Conservation (phyloP, 1,140 invertebrate species). For the Amphibalanus amphitrite region DNA sequence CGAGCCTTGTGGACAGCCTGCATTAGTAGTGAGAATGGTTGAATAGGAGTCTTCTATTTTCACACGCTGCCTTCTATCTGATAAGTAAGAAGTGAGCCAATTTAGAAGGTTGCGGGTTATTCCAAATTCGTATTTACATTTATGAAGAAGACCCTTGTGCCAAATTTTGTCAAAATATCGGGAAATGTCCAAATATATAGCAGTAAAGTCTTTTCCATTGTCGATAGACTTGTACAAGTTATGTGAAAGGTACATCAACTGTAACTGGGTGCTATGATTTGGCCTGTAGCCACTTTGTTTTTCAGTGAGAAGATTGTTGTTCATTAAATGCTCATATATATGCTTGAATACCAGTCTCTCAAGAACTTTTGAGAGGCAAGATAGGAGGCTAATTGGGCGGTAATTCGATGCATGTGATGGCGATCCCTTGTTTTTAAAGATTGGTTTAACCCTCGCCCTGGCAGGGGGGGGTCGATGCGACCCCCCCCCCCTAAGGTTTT, state of each 20-base stretch:
- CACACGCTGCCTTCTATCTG: neutral
- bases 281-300: neutral
- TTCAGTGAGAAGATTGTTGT: neutral
- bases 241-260: neutral
- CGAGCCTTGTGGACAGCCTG: neutral
- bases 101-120: neutral
- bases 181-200: conserved; percentile 1
- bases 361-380: neutral
- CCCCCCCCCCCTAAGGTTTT: too few species aligned
- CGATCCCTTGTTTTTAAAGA: too few species aligned
- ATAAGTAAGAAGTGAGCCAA: neutral
- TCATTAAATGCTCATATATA: neutral
- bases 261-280: neutral
- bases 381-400: too few species aligned
- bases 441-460: too few species aligned
- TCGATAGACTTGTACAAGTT: conserved; percentile 1
- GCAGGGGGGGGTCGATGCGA: too few species aligned
- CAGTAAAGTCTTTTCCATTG: neutral
- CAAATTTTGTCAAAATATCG: neutral
- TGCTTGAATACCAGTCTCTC: neutral
- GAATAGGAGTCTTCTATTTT: neutral
- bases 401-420: too few species aligned
- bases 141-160: neutral
- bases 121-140: neutral
- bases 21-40: neutral